phyloP scores from a whole-genome alignment of 2,797 vertebrate species.

The Gephyroberyx darwinii region DNA sequence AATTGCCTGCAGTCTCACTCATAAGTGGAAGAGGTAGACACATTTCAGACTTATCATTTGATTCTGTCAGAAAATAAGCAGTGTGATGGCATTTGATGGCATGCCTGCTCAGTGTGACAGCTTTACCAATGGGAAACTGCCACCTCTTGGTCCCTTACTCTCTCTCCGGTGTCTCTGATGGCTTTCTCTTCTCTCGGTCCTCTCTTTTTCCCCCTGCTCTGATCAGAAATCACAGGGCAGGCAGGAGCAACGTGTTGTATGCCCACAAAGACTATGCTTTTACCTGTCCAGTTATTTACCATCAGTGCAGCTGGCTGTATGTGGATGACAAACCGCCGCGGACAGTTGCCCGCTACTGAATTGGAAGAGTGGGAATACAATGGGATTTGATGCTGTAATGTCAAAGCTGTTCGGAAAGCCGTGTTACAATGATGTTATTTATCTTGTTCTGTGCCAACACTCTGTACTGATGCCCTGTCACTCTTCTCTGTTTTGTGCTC shows the following conservation, averaged over 20 bases:
- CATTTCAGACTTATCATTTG: constrained; percentile 62
- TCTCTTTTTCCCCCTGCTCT: constrained; percentile 20
- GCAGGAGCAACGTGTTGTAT: constrained; percentile 14
- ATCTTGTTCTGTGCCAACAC: constrained; percentile 70
- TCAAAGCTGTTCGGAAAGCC: constrained; percentile 54
- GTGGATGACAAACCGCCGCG: constrained; percentile 22
- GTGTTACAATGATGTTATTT: constrained; percentile 69
- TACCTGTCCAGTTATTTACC: constrained; percentile 27
- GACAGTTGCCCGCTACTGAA: constrained; percentile 7
- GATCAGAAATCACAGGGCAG: constrained; percentile 31
- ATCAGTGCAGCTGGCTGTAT: constrained; percentile 8
- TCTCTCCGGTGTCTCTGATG: constrained; percentile 25
- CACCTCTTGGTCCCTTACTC: constrained; percentile 38
- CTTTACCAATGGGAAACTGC: constrained; percentile 46
- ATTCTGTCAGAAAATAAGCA: constrained; percentile 49
- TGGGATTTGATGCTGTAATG: constrained; percentile 45
- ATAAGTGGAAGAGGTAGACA: constrained; percentile 50
- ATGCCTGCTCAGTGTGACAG: constrained; percentile 53
- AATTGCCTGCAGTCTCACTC: constrained; percentile 51
- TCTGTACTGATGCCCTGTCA: constrained; percentile 75
- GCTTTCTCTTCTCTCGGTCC: constrained; percentile 9
- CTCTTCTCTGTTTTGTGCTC: constrained; percentile 82
- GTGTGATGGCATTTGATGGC: constrained; percentile 51
- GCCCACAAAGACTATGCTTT: background rate
- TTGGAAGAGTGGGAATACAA: constrained; percentile 28